Conservation (phyloP, 2,113 vertebrate species). For the Colius striatus region DNA sequence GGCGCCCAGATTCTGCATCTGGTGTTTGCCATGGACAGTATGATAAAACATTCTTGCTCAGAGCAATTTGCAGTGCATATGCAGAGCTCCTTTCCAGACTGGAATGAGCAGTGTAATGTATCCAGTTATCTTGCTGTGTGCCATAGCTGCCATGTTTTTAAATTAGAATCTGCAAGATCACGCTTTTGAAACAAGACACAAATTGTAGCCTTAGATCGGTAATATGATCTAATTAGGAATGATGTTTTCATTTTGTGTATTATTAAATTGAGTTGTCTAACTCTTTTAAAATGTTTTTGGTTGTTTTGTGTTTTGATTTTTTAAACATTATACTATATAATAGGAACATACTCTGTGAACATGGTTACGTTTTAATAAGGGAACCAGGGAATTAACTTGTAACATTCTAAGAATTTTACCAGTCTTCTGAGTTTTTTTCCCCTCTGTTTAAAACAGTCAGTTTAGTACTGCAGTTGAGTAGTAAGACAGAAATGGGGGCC, state of each 20-base stretch:
- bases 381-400: slow-evolving; percentile 31
- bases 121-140: slow-evolving; percentile 27
- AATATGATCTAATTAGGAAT: slow-evolving; percentile 73
- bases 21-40: not conserved
- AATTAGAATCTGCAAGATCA: slow-evolving; percentile 49
- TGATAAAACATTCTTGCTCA: not conserved
- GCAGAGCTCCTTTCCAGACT: not conserved
- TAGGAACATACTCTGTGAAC: slow-evolving; percentile 57
- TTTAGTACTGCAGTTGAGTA: not conserved
- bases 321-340: slow-evolving; percentile 27
- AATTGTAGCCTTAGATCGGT: slow-evolving; percentile 71
- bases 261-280: slow-evolving; percentile 67
- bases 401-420: slow-evolving; percentile 39
- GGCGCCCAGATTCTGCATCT: not conserved
- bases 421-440: not conserved
- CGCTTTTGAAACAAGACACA: slow-evolving; percentile 47
- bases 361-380: slow-evolving; percentile 52
- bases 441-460: not conserved
- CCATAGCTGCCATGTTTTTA: slow-evolving; percentile 37
- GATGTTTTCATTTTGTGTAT: slow-evolving; percentile 75
- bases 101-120: not conserved
- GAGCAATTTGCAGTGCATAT: not conserved
- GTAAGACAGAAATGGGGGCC: slow-evolving; percentile 5
- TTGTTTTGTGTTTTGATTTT: not conserved
- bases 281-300: slow-evolving; percentile 52